Percentiles rank a stretch among this genome's conserved stretches.
Evolutionary conservation across 2,888 invertebrate species (phyloP).

Genomic region (Caenorhabditis doughertyi): DNA sequence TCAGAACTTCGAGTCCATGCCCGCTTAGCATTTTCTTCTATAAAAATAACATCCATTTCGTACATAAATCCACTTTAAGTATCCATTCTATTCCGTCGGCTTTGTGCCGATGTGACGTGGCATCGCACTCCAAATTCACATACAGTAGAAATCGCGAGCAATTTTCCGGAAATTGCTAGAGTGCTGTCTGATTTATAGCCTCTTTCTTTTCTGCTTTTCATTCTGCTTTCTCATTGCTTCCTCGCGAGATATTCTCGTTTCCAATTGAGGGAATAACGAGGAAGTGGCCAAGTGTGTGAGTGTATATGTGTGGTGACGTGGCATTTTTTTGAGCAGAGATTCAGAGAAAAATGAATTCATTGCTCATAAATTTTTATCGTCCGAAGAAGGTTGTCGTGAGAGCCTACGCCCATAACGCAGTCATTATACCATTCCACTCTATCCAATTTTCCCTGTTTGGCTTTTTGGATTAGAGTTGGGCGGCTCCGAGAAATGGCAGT

Average conservation of each 20-base stretch:
- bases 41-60: background rate
- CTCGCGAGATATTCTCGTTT: slow-evolving; percentile 11
- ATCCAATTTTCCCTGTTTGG: background rate
- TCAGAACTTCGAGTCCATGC: background rate
- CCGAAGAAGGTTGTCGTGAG: background rate
- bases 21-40: background rate
- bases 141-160: slow-evolving; percentile 10
- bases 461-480: background rate
- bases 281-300: slow-evolving; percentile 40
- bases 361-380: slow-evolving; percentile 41
- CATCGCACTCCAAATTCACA: slow-evolving; percentile 14
- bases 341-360: slow-evolving; percentile 19
- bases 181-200: slow-evolving; percentile 55
- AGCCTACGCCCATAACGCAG: slow-evolving; percentile 1
- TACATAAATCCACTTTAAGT: background rate
- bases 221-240: slow-evolving; percentile 34
- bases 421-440: slow-evolving; percentile 25
- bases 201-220: slow-evolving; percentile 20
- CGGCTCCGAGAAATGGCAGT: background rate
- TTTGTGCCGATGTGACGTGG: background rate
- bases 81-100: background rate
- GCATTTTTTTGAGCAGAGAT: slow-evolving; percentile 29
- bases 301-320: slow-evolving; percentile 27
- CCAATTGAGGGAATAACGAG: slow-evolving; percentile 46
- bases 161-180: slow-evolving; percentile 42